Base-by-base conservation (phyloP, 2,113 vertebrate species). In the Anoplopoma fimbria region DNA sequence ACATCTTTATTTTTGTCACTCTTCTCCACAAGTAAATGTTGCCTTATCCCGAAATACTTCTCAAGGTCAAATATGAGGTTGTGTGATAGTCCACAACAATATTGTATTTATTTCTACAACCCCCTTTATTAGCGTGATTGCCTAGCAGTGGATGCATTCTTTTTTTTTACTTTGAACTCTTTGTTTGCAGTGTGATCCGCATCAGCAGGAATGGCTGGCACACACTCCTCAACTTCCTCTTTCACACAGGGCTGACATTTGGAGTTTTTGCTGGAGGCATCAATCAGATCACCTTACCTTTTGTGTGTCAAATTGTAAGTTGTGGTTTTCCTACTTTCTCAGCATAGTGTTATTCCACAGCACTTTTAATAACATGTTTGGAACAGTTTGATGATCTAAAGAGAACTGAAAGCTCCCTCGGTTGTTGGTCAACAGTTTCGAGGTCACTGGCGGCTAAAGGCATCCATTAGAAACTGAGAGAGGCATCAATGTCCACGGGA, bases 131-230 rank as follows among this genome's bases (percentile, higher is more conserved):
- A 61, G 29, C 65, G 36, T 40, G 29, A 63, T 64, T 9, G 53
- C 23, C 27, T 0, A 36, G 45, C 14, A 29, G n/a, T 53, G 49
- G 15, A 17, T 14, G 15, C 42, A 1, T 14, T 17, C 17, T 21
- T 63, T 23, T 67, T 79, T 76, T 60, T 74, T 19, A 65, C 60
- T 21, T 45, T 34, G 13, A 33, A 33, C 40, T 86, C 51, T 14
- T 85, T 73, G 29, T 76, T 80, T 82, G 55, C 91, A 99, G 98
- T 21, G 95, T 96, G 80, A 99, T 99, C 90, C 95, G 96, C 77
- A 99, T 99, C 95, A 98, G 96, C 93, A 97, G 96, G 80, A 97
- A 96, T 86, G 97, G 97, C 87, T 97, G 98, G 95, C 98, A 99
- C 89, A 95, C 95, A 64, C 97, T 99, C 53, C 94, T 99, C 87